Conservation (phyloP, 2,888 invertebrate genomes). For the Hydropsyche betteni region DNA sequence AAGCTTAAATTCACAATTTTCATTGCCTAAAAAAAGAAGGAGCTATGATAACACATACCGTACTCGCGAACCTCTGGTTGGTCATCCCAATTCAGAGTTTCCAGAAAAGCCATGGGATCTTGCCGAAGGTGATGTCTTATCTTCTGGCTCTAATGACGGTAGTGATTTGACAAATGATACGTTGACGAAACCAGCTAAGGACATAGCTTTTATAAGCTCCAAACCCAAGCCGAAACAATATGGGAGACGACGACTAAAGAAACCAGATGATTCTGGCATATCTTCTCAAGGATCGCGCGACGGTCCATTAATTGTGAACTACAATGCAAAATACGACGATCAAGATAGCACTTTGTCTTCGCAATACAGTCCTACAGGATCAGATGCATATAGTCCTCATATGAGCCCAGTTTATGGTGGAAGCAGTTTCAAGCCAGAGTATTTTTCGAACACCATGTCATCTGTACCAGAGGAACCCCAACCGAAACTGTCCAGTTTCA, state of each 20-base stretch:
- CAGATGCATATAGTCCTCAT: conserved; percentile 65
- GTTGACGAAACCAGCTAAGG: conserved; percentile 68
- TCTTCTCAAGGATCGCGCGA: conserved; percentile 60
- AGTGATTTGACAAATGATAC: conserved; percentile 70
- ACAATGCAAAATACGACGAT: conserved; percentile 35
- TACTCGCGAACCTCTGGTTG: conserved; percentile 81
- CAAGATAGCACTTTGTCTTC: conserved; percentile 64
- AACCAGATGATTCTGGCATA: conserved; percentile 63
- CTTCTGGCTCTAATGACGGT: conserved; percentile 66
- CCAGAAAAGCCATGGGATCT: conserved; percentile 84
- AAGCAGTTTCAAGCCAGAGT: conserved; percentile 60
- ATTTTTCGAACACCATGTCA: conserved; percentile 53
- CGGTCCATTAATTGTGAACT: conserved; percentile 58
- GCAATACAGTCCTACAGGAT: conserved; percentile 63
- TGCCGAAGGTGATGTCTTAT: conserved; percentile 71
- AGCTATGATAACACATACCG: conserved; percentile 84
- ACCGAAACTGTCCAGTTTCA: conserved; percentile 62
- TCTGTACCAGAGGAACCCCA: conserved; percentile 54
- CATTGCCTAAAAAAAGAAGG: conserved; percentile 70
- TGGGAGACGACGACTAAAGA: conserved; percentile 66
- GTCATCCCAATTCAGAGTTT: conserved; percentile 73
- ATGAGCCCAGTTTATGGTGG: conserved; percentile 62
- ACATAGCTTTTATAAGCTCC: conserved; percentile 69
- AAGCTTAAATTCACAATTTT: conserved; percentile 66
- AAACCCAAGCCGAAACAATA: conserved; percentile 63